A percentile compares a stretch with the other conserved stretches of the same genome.
phyloP scores from a whole-genome alignment of 1,140 invertebrate genomes.

The Hyles vespertilio region DNA sequence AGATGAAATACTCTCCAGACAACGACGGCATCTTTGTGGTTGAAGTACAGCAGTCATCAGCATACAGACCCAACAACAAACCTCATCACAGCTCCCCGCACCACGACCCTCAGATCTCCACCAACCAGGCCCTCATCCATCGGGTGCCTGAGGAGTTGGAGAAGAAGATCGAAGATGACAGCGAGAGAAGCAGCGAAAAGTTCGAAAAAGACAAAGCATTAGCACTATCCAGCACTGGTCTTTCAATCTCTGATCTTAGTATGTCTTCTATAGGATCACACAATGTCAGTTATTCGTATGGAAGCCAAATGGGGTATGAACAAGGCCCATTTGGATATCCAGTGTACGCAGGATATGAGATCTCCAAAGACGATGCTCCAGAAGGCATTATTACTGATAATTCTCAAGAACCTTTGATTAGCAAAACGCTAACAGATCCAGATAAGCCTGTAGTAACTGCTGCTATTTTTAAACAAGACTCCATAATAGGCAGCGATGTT shows the following conservation, averaged over 20 bases:
- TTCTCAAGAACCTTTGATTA: constrained; percentile 65
- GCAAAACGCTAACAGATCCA: constrained; percentile 71
- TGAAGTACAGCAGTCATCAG: constrained; percentile 79
- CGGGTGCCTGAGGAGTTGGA: constrained; percentile 65
- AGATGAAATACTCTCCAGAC: constrained; percentile 82
- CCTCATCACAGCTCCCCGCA: constrained; percentile 45
- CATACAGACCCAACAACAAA: constrained; percentile 58
- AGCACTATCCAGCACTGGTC: constrained; percentile 79
- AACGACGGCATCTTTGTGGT: constrained; percentile 87
- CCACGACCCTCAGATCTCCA: constrained; percentile 63
- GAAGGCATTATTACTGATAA: constrained; percentile 59
- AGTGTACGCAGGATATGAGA: constrained; percentile 76
- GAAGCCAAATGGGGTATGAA: constrained; percentile 86
- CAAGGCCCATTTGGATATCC: constrained; percentile 82
- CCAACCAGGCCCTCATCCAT: constrained; percentile 78
- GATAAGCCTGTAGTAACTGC: constrained; percentile 82
- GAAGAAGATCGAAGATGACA: constrained; percentile 69
- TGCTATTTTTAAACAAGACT: constrained; percentile 79
- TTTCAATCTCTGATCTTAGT: constrained; percentile 86
- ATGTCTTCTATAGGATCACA: constrained; percentile 81
- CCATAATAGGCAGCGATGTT: constrained; percentile 66
- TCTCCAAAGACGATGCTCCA: constrained; percentile 72
- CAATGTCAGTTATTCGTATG: constrained; percentile 84
- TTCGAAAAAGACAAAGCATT: constrained; percentile 50
- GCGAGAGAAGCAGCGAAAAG: constrained; percentile 63